Percentiles rank a stretch among this genome's conserved stretches.
Conservation (phyloP, 2,113 vertebrate species). For the Poeciliopsis occidentalis region DNA sequence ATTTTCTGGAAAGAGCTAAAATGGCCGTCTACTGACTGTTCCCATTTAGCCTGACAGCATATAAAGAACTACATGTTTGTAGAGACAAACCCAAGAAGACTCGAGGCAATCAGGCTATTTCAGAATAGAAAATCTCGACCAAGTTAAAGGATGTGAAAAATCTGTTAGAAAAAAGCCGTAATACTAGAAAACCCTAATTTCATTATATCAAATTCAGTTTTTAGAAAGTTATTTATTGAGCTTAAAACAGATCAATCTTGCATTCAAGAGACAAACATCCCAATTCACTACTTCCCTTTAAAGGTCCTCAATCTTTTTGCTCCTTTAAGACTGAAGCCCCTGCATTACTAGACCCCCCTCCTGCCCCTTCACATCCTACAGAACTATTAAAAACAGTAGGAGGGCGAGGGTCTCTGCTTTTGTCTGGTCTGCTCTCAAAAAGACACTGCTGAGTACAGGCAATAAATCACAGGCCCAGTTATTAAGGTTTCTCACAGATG, state of each 20-base stretch:
- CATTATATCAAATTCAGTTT: background rate
- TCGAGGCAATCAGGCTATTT: background rate
- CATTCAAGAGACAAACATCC: background rate
- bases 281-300: conserved; percentile 23
- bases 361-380: conserved; percentile 54
- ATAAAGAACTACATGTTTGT: background rate
- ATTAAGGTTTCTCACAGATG: conserved; percentile 66
- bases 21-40: too few species aligned
- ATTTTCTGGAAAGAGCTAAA: too few species aligned
- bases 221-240: background rate
- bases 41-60: background rate
- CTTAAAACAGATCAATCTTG: background rate
- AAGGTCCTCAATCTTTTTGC: conserved; percentile 28
- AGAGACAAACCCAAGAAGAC: background rate
- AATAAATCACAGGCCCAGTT: conserved; percentile 75
- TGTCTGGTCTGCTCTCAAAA: conserved; percentile 59
- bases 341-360: conserved; percentile 19
- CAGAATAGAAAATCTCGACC: background rate
- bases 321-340: conserved; percentile 39
- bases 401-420: conserved; percentile 55
- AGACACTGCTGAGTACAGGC: conserved; percentile 73
- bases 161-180: background rate
- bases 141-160: background rate
- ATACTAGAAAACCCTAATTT: background rate
- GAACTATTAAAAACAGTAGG: conserved; percentile 79